A percentile compares a stretch with the other conserved stretches of the same genome.
Evolutionary conservation across 2,888 invertebrate species (phyloP).

Genomic region (Phoronis australis): DNA sequence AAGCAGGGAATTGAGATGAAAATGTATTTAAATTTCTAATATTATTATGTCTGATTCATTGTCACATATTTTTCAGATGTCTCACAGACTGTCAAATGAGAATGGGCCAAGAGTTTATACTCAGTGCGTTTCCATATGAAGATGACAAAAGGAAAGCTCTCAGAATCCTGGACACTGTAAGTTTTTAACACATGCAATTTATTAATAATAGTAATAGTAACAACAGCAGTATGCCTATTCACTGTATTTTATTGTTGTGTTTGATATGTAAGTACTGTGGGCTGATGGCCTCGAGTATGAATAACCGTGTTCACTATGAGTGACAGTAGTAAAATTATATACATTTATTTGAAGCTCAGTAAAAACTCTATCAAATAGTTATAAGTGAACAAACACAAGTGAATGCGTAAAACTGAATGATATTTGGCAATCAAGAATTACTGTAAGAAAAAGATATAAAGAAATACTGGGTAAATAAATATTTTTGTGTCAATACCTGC

Average conservation of each 20-base stretch:
- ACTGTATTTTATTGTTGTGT: too few relatives aligned
- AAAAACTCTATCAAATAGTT: neutral
- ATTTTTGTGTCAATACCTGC: too few relatives aligned
- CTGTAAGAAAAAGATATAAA: too few relatives aligned
- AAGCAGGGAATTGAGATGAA: neutral
- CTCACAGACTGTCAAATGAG: slow-evolving; percentile 41
- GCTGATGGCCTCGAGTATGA: too few relatives aligned
- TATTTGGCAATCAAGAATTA: too few relatives aligned
- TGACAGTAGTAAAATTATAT: neutral
- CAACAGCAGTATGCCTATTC: neutral
- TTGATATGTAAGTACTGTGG: too few relatives aligned
- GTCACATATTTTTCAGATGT: slow-evolving; percentile 29
- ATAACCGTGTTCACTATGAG: too few relatives aligned
- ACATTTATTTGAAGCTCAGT: neutral
- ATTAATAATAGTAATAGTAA: neutral
- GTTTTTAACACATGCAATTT: too few relatives aligned
- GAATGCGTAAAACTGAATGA: too few relatives aligned
- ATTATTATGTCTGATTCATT: neutral
- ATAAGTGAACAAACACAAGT: too few relatives aligned
- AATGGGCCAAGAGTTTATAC: slow-evolving; percentile 47
- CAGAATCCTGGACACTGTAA: slow-evolving; percentile 40
- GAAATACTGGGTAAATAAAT: too few relatives aligned
- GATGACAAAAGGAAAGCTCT: slow-evolving; percentile 43
- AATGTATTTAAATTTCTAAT: neutral
- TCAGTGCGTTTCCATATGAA: slow-evolving; percentile 47